Evolutionary conservation across 92 coral and sea anemone species (phyloP).

Genomic region (Porites evermanni): DNA sequence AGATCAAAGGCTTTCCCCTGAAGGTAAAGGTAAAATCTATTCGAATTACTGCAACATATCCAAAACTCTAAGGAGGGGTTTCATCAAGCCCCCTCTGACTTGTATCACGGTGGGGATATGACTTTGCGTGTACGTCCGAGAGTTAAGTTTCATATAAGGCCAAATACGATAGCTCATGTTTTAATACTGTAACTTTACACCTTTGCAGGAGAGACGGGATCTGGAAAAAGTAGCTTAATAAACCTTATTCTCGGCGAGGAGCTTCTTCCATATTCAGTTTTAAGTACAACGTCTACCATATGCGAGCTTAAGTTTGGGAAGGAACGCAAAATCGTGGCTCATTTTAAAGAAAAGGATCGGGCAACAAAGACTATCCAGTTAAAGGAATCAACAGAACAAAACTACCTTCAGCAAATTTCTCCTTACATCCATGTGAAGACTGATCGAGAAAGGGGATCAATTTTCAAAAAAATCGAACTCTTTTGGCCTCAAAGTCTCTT

Average conservation of each 20-base stretch:
- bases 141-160: not conserved
- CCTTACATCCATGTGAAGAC: constrained; percentile 33
- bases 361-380: not conserved
- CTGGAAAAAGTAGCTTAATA: constrained; percentile 67
- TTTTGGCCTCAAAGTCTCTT: constrained; percentile 66
- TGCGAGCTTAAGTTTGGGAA: constrained; percentile 57
- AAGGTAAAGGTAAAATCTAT: too few species aligned
- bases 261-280: constrained; percentile 52
- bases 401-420: constrained; percentile 52
- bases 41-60: too few species aligned
- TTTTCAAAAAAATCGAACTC: constrained; percentile 45
- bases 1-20: too few species aligned
- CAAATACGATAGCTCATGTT: not conserved
- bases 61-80: too few species aligned
- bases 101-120: too few species aligned
- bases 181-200: not conserved
- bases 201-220: constrained; percentile 49
- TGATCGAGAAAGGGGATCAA: constrained; percentile 48
- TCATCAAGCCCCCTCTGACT: too few species aligned
- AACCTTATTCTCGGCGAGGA: constrained; percentile 67
- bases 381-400: not conserved
- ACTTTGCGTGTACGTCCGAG: too few species aligned
- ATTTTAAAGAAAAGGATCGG: constrained; percentile 31
- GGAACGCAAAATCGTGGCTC: constrained; percentile 39
- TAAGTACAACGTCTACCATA: constrained; percentile 61